Evolutionary conservation across 2,888 invertebrate genomes (phyloP).

Genomic region (Ophonus ardosiacus): DNA sequence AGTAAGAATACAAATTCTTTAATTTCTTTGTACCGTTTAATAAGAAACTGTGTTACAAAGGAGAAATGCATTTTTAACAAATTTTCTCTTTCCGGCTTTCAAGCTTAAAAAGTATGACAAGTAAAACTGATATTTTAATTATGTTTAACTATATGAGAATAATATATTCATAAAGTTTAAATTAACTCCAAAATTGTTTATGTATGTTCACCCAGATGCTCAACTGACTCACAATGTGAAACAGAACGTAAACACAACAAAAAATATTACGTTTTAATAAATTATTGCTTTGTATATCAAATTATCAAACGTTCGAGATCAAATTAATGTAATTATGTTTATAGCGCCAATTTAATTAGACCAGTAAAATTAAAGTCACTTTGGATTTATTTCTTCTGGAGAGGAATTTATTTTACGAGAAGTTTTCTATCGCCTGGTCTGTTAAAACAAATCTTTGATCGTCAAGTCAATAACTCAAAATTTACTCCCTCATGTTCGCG

Average conservation of each 20-base stretch:
- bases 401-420: constrained; percentile 6
- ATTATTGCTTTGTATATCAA: not conserved
- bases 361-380: constrained; percentile 25
- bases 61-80: not conserved
- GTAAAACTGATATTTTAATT: constrained; percentile 21
- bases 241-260: constrained; percentile 44
- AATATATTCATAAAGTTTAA: constrained; percentile 2
- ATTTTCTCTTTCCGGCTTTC: not conserved
- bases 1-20: no score
- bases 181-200: constrained; percentile 20
- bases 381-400: not conserved
- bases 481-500: constrained; percentile 24
- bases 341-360: constrained; percentile 3
- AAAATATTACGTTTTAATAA: constrained; percentile 33
- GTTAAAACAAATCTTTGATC: constrained; percentile 45
- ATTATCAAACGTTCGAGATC: not conserved
- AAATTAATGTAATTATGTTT: constrained; percentile 28
- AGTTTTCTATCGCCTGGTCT: not conserved
- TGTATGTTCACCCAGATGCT: constrained; percentile 15
- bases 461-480: constrained; percentile 25
- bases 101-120: constrained; percentile 21
- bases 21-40: not conserved
- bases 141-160: not conserved
- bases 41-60: not conserved
- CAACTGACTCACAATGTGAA: constrained; percentile 23